phyloP scores from a whole-genome alignment of 2,797 vertebrate genomes.

The Onychomys arenicola region DNA sequence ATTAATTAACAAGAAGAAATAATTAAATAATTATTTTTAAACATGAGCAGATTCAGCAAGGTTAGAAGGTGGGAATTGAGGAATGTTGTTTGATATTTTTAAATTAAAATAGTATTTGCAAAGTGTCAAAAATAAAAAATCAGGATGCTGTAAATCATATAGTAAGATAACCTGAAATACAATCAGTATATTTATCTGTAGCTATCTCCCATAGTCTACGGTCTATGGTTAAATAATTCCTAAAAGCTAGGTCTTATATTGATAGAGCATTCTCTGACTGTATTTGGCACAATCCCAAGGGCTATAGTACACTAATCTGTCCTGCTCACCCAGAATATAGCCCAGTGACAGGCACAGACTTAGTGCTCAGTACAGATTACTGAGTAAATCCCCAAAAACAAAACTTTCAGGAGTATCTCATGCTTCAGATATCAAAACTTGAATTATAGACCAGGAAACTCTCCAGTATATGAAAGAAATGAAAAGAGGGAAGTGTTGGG shows the following conservation, averaged over 20 bases:
- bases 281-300: background rate
- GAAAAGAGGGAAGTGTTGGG: background rate
- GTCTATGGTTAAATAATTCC: background rate
- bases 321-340: background rate
- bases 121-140: background rate
- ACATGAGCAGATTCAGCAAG: background rate
- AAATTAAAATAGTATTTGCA: constrained; percentile 45
- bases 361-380: background rate
- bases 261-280: constrained; percentile 25
- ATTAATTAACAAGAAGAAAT: background rate
- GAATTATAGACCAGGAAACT: background rate
- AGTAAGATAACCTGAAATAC: constrained; percentile 17
- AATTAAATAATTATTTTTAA: background rate
- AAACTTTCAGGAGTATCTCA: background rate
- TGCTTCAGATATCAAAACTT: background rate
- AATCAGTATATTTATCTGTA: background rate
- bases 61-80: background rate
- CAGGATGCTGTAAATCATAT: constrained; percentile 34
- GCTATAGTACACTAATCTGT: background rate
- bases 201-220: background rate
- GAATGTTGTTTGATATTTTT: constrained; percentile 36
- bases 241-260: constrained; percentile 44
- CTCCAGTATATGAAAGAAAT: background rate
- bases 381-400: background rate
- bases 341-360: background rate